These are phyloP conservation scores for Archivesica marissinica DNA, from an alignment of 1,140 invertebrate genomes.

Conservation along the genomic window DNA sequence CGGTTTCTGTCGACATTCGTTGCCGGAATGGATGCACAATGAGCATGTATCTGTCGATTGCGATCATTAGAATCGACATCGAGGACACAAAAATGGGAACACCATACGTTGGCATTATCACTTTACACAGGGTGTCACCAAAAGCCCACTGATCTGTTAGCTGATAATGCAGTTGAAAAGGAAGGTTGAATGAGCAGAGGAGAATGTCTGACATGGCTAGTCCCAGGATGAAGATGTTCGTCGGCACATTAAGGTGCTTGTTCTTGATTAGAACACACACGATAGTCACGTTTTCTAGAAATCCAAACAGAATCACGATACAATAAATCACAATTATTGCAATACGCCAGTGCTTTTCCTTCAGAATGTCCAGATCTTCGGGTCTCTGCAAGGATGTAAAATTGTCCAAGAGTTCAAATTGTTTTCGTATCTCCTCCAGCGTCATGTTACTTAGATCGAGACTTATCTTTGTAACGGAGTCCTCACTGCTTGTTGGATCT, in stretches of 20 bases:
- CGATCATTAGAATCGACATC: slow-evolving; percentile 89
- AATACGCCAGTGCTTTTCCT: slow-evolving; percentile 73
- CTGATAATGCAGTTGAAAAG: slow-evolving; percentile 89
- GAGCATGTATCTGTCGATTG: slow-evolving; percentile 88
- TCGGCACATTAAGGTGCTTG: slow-evolving; percentile 97
- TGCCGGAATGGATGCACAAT: slow-evolving; percentile 86
- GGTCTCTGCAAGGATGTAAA: slow-evolving; percentile 24
- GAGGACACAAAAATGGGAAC: slow-evolving; percentile 89
- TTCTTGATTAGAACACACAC: slow-evolving; percentile 93
- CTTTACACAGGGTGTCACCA: slow-evolving; percentile 78
- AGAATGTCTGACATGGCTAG: slow-evolving; percentile 97
- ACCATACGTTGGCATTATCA: slow-evolving; percentile 81
- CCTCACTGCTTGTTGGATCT: background rate
- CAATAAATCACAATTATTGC: slow-evolving; percentile 80
- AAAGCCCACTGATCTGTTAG: slow-evolving; percentile 95
- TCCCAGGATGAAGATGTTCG: slow-evolving; percentile 98
- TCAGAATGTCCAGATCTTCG: slow-evolving; percentile 68
- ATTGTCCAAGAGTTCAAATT: slow-evolving; percentile 54
- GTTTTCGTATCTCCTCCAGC: slow-evolving; percentile 36
- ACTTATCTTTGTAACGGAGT: background rate
- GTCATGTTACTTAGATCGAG: slow-evolving; percentile 54
- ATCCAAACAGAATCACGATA: slow-evolving; percentile 81
- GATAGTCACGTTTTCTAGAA: slow-evolving; percentile 93
- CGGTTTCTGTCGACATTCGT: slow-evolving; percentile 75
- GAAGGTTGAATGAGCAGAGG: slow-evolving; percentile 95